Evolutionary conservation across 1,140 invertebrate species (phyloP).

Genomic region (Papilio helenus): DNA sequence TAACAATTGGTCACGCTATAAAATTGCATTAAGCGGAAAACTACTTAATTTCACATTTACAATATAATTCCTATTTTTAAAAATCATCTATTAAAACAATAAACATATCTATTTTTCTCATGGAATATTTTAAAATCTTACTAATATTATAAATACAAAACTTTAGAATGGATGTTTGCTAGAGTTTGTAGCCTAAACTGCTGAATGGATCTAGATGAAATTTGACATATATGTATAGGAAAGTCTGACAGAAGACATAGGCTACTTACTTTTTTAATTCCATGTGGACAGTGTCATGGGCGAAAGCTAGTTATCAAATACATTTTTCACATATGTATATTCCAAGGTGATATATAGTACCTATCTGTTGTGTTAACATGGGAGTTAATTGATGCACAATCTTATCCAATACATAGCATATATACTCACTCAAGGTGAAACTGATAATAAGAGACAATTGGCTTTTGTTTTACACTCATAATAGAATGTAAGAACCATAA

Average conservation of each 20-base stretch:
- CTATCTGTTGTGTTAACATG: slow-evolving; percentile 26
- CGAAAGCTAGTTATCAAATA: no score
- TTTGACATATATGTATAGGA: no score
- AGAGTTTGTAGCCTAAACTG: no score
- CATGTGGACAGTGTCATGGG: no score
- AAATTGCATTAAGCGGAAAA: slow-evolving; percentile 30
- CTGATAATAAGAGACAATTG: slow-evolving; percentile 33
- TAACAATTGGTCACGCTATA: slow-evolving; percentile 19
- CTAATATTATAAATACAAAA: no score
- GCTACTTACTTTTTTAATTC: no score
- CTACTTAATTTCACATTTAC: not conserved
- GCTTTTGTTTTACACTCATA: not conserved
- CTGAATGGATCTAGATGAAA: no score
- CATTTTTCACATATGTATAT: not conserved
- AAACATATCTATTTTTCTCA: no score
- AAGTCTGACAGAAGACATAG: no score
- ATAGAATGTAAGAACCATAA: not conserved
- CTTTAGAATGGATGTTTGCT: no score
- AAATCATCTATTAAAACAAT: not conserved
- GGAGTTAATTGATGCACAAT: slow-evolving; percentile 20
- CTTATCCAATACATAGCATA: slow-evolving; percentile 40
- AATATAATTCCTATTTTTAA: not conserved
- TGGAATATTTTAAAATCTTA: no score
- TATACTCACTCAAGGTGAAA: slow-evolving; percentile 32
- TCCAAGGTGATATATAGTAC: not conserved